A percentile compares a stretch with the other conserved stretches of the same genome.
These are phyloP conservation scores for Zaprionus taronus DNA, from an alignment of 1,140 invertebrate genomes.

Conservation along the genomic window DNA sequence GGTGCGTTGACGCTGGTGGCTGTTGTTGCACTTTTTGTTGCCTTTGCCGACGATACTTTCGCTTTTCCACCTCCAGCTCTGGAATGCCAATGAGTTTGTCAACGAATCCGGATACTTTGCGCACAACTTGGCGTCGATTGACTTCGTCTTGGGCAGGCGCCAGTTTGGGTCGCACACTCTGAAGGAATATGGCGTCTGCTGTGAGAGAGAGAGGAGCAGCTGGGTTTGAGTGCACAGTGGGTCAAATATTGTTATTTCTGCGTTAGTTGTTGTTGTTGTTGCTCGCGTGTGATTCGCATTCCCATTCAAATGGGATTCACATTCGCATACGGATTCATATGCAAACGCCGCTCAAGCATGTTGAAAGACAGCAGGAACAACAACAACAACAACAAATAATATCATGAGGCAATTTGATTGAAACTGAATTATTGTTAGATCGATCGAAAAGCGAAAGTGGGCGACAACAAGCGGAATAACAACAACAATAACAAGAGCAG, in stretches of 20 bases:
- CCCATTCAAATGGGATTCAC: constrained; percentile 16
- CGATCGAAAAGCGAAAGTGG: constrained; percentile 77
- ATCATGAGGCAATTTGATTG: constrained; percentile 68
- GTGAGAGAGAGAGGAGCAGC: neutral
- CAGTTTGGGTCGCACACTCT: constrained; percentile 35
- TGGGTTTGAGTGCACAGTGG: constrained; percentile 6
- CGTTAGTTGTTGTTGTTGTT: constrained; percentile 4
- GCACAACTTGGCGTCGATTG: constrained; percentile 19
- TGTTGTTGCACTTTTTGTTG: constrained; percentile 13
- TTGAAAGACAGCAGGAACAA: constrained; percentile 47
- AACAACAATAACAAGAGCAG: constrained; percentile 24
- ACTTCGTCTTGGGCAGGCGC: constrained; percentile 39
- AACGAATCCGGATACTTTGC: constrained; percentile 20
- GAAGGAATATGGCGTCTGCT: constrained; percentile 5
- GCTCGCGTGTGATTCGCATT: constrained; percentile 37
- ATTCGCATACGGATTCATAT: constrained; percentile 51
- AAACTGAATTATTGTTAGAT: constrained; percentile 81
- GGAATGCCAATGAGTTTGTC: constrained; percentile 40
- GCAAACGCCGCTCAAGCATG: constrained; percentile 58
- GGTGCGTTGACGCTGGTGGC: neutral
- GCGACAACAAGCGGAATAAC: constrained; percentile 29
- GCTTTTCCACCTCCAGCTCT: constrained; percentile 48
- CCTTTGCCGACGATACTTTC: constrained; percentile 26
- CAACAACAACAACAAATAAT: constrained; percentile 55
- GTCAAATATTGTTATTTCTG: constrained; percentile 3